Evolutionary conservation across 2,797 vertebrate genomes (phyloP).

Genomic region (Gallirallus australis): DNA sequence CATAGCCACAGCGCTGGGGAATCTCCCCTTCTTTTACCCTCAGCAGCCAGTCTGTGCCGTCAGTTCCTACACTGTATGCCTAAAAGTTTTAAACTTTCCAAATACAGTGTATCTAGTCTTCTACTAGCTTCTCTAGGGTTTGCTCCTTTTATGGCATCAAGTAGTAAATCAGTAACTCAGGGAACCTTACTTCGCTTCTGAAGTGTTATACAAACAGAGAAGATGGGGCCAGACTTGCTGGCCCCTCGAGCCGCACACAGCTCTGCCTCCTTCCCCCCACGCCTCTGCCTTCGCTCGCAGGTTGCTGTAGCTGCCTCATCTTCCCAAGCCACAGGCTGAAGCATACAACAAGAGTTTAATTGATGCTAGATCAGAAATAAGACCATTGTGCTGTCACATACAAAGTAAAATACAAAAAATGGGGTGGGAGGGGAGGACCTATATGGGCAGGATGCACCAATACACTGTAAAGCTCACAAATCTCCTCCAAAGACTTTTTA

Average conservation of each 20-base stretch:
- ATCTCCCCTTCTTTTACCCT: background rate
- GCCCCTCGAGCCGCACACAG: constrained; percentile 20
- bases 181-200: constrained; percentile 52
- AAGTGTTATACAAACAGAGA: constrained; percentile 64
- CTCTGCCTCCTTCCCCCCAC: background rate
- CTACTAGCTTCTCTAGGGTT: background rate
- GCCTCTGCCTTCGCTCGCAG: background rate
- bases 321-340: background rate
- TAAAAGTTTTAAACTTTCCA: background rate
- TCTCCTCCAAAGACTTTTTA: background rate
- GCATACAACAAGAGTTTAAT: background rate
- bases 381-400: background rate
- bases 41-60: background rate
- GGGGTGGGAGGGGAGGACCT: background rate
- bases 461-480: accelerated
- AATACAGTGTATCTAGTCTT: background rate
- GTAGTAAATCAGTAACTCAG: constrained; percentile 62
- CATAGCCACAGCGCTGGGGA: background rate
- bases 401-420: background rate
- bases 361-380: background rate
- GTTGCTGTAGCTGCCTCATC: background rate
- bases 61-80: accelerated
- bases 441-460: background rate
- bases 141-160: constrained; percentile 56
- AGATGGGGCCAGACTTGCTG: constrained; percentile 67